These are phyloP conservation scores for Trichoplusia ni DNA, from an alignment of 1,140 invertebrate species.

Conservation along the genomic window DNA sequence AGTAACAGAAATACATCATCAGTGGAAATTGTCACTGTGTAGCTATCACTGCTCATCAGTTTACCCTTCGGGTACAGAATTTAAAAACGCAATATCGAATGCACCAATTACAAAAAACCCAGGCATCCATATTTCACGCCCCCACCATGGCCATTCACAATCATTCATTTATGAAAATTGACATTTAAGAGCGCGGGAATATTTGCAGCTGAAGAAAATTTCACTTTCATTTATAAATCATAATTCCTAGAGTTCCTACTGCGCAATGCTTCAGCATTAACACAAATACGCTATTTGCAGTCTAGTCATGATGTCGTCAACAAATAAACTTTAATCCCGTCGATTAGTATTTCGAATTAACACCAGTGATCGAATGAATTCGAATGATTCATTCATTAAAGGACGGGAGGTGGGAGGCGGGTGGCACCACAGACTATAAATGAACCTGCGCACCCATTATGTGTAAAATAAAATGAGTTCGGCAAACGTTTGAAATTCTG, in stretches of 20 bases:
- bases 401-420: background rate
- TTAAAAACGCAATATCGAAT: background rate
- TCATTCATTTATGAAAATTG: conserved; percentile 17
- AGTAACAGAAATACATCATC: too few relatives aligned
- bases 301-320: background rate
- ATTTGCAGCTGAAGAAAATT: conserved; percentile 3
- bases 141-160: conserved; percentile 5
- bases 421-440: conserved; percentile 12
- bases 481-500: too few relatives aligned
- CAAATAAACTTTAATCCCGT: conserved; percentile 18
- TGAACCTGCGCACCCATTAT: background rate
- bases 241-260: background rate
- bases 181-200: conserved; percentile 17
- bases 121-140: background rate
- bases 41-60: too few relatives aligned
- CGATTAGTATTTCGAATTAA: conserved; percentile 36
- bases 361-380: background rate
- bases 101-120: background rate
- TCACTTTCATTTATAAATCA: conserved; percentile 18
- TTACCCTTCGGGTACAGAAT: too few relatives aligned
- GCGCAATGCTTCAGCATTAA: background rate
- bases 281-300: conserved; percentile 3
- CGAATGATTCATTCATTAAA: conserved; percentile 28
- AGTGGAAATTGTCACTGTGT: too few relatives aligned
- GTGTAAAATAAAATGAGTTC: too few relatives aligned